Evolutionary conservation across 2,888 invertebrate species (phyloP), one percentile per base, ranked within the genome.

Genomic region (Crepidodera aurea): DNA sequence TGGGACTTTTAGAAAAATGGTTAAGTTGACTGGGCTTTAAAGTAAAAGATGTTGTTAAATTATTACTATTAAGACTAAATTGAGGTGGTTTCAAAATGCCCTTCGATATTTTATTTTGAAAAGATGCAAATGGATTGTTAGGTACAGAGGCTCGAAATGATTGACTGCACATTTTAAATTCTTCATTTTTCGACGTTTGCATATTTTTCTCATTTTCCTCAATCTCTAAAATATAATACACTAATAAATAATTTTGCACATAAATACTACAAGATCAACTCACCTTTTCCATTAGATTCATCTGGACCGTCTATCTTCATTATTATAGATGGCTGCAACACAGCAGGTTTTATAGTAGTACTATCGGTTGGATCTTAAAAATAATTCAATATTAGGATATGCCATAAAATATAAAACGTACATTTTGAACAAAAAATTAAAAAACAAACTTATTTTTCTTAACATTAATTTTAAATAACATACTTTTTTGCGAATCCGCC

Each of bases 1-100:
- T 69, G 40, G 64, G 55, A 15, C 63, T 37, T 40, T 66, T 58
- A 54, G 73, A 70, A 65, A 79, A 77, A 0, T 79, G 77, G 68
- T 79, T 80, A 54, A 81, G 72, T 58, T 75, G 78, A 69, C 80
- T 80, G 16, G 80, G 81, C 65, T 77, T 79, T 59, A 80, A 67
- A 32, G 73, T 62, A 65, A 78, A 77, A n/a, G 72, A 62, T 61
- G 66, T 48, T 12, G 66, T 40, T 29, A 62, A 60, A 70, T 67
- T 68, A 67, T 73, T 57, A 16, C 16, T 66, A 73, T 72, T 73
- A 40, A 75, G 25, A 64, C 71, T 75, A 51, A 75, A 62, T 19
- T 75, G 75, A 4, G 77, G 73, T 15, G 75, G 75, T 54, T 77
- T 78, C 44, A 78, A 59, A 51, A 77, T 77, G 62, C 73, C 69